phyloP scores from a whole-genome alignment of 2,888 invertebrate species.

The Fragum fragum region DNA sequence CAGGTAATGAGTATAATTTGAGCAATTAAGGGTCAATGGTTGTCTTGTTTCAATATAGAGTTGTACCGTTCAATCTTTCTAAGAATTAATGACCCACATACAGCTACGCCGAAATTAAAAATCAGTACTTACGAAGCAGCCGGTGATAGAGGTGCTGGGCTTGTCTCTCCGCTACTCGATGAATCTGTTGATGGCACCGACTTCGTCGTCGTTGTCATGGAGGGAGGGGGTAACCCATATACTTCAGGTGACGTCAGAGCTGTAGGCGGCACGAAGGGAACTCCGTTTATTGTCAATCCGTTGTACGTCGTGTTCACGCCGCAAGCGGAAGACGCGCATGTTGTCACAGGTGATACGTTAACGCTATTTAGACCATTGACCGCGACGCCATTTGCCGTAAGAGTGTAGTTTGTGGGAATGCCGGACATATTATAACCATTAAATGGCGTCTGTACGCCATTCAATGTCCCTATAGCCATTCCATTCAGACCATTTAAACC shows the following conservation, averaged over 20 bases:
- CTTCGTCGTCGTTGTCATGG: conserved; percentile 44
- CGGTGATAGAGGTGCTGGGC: conserved; percentile 62
- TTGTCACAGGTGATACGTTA: conserved; percentile 43
- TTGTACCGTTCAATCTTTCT: neutral
- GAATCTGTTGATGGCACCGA: conserved; percentile 52
- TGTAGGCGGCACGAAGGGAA: conserved; percentile 52
- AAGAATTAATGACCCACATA: no score
- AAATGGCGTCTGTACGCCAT: conserved; percentile 43
- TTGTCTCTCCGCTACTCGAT: conserved; percentile 58
- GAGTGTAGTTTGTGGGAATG: conserved; percentile 45
- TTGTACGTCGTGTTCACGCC: conserved; percentile 18
- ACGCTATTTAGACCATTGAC: conserved; percentile 32
- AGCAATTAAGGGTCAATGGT: neutral
- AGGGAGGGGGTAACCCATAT: conserved; percentile 47
- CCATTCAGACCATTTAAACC: conserved; percentile 32
- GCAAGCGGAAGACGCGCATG: conserved; percentile 39
- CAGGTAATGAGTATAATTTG: no score
- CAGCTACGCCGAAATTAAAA: neutral
- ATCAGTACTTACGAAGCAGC: conserved; percentile 65
- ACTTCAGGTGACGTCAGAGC: conserved; percentile 59
- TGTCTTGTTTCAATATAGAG: neutral
- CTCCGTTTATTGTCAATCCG: conserved; percentile 50
- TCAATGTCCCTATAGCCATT: conserved; percentile 10
- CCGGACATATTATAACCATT: conserved; percentile 41
- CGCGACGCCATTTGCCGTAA: conserved; percentile 40